A percentile compares a stretch with the other conserved stretches of the same genome.
Evolutionary conservation across 2,888 invertebrate species (phyloP).

Genomic region (Lasioglossum figueresi): DNA sequence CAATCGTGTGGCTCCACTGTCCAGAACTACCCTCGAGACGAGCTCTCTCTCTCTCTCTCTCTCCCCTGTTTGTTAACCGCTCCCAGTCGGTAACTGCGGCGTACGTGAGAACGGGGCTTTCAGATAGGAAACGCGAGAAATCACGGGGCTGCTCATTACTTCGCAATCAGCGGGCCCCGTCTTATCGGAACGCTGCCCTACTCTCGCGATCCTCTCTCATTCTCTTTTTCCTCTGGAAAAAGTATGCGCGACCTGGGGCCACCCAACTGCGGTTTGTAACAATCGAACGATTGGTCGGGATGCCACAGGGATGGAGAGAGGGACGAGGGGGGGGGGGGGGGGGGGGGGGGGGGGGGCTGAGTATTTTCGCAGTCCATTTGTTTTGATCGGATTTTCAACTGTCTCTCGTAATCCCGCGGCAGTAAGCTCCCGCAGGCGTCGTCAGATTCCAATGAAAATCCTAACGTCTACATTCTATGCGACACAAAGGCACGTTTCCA

Average conservation of each 20-base stretch:
- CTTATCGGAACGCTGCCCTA: slow-evolving; percentile 72
- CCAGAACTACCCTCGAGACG: slow-evolving; percentile 44
- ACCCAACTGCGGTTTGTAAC: slow-evolving; percentile 77
- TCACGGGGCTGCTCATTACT: slow-evolving; percentile 75
- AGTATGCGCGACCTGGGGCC: slow-evolving; percentile 64
- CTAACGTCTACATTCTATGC: slow-evolving; percentile 75
- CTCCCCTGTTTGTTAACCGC: slow-evolving; percentile 43
- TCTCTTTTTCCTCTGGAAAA: slow-evolving; percentile 48
- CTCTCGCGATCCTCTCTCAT: slow-evolving; percentile 75
- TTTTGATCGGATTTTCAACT: slow-evolving; percentile 83
- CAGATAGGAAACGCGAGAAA: slow-evolving; percentile 49
- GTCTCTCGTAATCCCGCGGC: slow-evolving; percentile 81
- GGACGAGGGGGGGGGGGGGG: not conserved
- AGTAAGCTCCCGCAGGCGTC: slow-evolving; percentile 80
- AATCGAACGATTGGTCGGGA: slow-evolving; percentile 77
- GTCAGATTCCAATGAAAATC: slow-evolving; percentile 80
- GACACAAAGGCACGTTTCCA: slow-evolving; percentile 41
- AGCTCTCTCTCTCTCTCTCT: not conserved
- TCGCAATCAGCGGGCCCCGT: slow-evolving; percentile 79
- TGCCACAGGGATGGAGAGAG: slow-evolving; percentile 77
- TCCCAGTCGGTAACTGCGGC: not conserved
- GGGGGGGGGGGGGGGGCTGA: slow-evolving; percentile 40
- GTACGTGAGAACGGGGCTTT: slow-evolving; percentile 30
- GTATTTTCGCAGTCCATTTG: slow-evolving; percentile 82
- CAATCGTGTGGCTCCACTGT: slow-evolving; percentile 48